Evolutionary conservation across 2,113 vertebrate species (phyloP).

Genomic region (Bungarus multicinctus): DNA sequence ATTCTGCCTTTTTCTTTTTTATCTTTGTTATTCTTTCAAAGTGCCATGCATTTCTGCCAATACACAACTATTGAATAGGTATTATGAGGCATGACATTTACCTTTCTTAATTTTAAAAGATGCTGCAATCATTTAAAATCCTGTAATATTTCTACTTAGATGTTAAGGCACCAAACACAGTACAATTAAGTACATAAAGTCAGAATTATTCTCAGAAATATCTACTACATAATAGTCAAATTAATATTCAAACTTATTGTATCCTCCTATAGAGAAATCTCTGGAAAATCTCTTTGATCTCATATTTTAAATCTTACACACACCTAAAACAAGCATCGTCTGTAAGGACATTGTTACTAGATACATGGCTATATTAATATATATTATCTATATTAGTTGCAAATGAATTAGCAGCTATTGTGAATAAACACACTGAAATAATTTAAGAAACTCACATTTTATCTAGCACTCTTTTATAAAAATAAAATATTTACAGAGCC

Average conservation of each 20-base stretch:
- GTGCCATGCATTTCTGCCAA: background rate
- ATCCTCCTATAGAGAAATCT: background rate
- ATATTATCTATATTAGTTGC: conserved; percentile 45
- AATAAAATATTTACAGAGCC: conserved; percentile 15
- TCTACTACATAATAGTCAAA: background rate
- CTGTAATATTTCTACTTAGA: background rate
- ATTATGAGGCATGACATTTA: background rate
- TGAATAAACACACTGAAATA: background rate
- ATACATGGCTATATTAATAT: conserved; percentile 20
- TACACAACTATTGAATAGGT: background rate
- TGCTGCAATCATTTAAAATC: background rate
- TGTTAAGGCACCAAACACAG: background rate
- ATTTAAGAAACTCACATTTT: background rate
- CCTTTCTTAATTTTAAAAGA: background rate
- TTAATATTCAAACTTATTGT: background rate
- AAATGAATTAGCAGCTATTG: conserved; percentile 25
- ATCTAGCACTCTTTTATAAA: background rate
- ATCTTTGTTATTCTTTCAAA: background rate
- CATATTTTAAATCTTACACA: conserved; percentile 30
- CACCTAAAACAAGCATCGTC: background rate
- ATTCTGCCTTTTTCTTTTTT: background rate
- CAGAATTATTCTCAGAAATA: background rate
- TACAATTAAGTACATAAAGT: background rate
- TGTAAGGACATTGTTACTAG: conserved; percentile 35
- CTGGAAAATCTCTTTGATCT: conserved; percentile 31